These are phyloP conservation scores for Apis cerana DNA, from an alignment of 1,140 invertebrate species.

Conservation along the genomic window DNA sequence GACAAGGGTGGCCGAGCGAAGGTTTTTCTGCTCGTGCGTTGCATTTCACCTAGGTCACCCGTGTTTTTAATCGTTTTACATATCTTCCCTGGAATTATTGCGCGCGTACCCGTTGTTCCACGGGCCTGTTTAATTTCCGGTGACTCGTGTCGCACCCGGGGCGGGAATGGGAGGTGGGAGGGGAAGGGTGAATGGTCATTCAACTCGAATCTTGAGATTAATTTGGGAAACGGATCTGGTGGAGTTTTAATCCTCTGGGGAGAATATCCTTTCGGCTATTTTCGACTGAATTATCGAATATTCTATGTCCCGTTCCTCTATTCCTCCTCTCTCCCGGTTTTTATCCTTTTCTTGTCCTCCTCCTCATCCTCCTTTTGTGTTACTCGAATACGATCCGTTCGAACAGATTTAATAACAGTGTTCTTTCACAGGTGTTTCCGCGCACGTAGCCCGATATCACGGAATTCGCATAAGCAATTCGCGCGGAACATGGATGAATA, in stretches of 20 bases:
- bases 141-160: not conserved
- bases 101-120: slow-evolving; percentile 28
- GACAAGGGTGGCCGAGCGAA: slow-evolving; percentile 42
- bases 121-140: slow-evolving; percentile 47
- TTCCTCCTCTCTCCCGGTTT: not conserved
- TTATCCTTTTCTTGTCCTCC: not conserved
- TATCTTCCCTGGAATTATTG: slow-evolving; percentile 46
- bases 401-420: not conserved
- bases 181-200: too few species aligned
- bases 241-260: not conserved
- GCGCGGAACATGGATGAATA: slow-evolving; percentile 16
- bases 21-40: slow-evolving; percentile 58
- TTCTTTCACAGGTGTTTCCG: too few species aligned
- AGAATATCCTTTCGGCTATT: not conserved
- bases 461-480: slow-evolving; percentile 15
- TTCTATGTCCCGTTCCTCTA: not conserved
- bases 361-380: not conserved
- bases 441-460: not conserved
- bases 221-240: slow-evolving; percentile 19
- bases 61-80: slow-evolving; percentile 53
- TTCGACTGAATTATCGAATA: slow-evolving; percentile 11
- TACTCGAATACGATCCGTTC: not conserved
- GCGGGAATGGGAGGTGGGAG: not conserved
- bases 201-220: slow-evolving; percentile 39
- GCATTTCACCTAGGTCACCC: slow-evolving; percentile 59